Base-by-base conservation (phyloP, 2,113 vertebrate genomes). In the Salminus brasiliensis region DNA sequence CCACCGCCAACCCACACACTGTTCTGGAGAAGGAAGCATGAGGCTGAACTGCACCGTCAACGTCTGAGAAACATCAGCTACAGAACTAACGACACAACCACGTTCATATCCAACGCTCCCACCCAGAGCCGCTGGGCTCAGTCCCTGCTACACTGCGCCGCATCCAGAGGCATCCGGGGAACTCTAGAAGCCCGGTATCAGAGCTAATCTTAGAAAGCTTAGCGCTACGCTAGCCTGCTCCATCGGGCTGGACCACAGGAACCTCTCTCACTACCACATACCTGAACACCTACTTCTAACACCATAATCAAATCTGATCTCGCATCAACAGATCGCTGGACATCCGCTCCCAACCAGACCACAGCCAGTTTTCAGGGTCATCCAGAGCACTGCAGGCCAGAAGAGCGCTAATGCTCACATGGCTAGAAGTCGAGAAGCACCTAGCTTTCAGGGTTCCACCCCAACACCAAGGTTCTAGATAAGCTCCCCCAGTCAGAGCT, bases 191-290 rank as follows among this genome's bases (percentile, higher is more conserved):
- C 7, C 62, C 11, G 34, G 62, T 36, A 65, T 65, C 34, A 36
- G 11, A 32, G 62, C 62, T 65, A 65, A 65, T 65, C 62, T 36
- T 65, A 65, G 62, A 36, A 32, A 65, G 29, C 62, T 65, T 65
- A 65, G 62, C 62, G 32, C 62, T 36, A 65, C 4, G 30, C 32
- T 65, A 63, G 60, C 29, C 29, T 34, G 13, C 15, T 1, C 57
- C 27, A 30, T 25, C 3, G 30, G 15, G 27, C 57, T 16, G 12
- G 11, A 60, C 27, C 57, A 30, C 57, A 60, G 29, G n/a, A 39
- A 39, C 18, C 30, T n/a, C 6, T 65, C 62, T 36, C 21, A 65
- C 62, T 39, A 23, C 7, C 62, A 32, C 62, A 65, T 65, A 65
- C 62, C 62, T 36, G 32, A 34, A 65, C 21, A n/a, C 62, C 32